phyloP scores from a whole-genome alignment of 2,888 invertebrate genomes.

The Polyommatus icarus region DNA sequence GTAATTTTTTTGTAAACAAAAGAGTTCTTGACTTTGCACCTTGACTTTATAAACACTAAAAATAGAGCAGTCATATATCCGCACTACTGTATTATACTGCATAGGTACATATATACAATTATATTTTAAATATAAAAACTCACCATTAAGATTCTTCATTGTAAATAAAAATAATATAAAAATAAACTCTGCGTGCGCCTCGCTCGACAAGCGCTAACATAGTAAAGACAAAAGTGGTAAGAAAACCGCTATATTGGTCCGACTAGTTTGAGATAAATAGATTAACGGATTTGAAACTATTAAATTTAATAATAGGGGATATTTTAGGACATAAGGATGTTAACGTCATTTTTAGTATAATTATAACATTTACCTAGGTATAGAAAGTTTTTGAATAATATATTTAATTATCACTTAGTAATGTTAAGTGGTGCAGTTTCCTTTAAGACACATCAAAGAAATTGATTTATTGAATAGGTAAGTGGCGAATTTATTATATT shows the following conservation, averaged over 20 bases:
- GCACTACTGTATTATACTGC: not conserved
- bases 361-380: not conserved
- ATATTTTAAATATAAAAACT: constrained; percentile 28
- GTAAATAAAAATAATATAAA: constrained; percentile 31
- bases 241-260: constrained; percentile 18
- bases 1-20: not conserved
- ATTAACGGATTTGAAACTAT: not conserved
- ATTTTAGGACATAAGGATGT: not conserved
- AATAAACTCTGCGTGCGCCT: constrained; percentile 15
- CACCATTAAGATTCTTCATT: constrained; percentile 41
- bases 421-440: too few species aligned
- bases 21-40: not conserved
- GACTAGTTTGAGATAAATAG: not conserved
- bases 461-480: too few species aligned
- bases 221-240: not conserved
- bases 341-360: not conserved
- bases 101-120: too few species aligned
- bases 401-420: not conserved
- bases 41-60: not conserved
- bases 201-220: not conserved
- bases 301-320: not conserved
- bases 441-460: too few species aligned
- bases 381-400: too few species aligned
- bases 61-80: not conserved
- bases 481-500: too few species aligned